These are phyloP conservation scores for Rhincodon typus DNA, from an alignment of 2,797 vertebrate species.

Conservation along the genomic window DNA sequence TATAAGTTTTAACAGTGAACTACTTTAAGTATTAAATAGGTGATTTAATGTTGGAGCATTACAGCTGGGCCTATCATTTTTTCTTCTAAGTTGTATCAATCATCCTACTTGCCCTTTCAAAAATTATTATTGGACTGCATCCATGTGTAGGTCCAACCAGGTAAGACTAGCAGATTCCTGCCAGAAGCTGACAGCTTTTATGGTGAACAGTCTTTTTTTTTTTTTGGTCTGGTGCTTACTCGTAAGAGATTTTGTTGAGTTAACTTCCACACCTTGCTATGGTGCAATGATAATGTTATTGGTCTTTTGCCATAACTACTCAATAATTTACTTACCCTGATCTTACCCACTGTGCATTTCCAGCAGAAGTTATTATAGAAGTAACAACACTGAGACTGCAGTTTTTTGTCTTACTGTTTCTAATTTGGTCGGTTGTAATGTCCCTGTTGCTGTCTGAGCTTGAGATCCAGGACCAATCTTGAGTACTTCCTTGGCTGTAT, in stretches of 20 bases:
- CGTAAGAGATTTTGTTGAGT: too few relatives aligned
- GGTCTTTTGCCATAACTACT: too few relatives aligned
- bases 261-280: too few relatives aligned
- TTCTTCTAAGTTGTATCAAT: neutral
- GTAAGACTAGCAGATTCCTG: neutral
- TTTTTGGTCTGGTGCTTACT: too few relatives aligned
- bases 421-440: neutral
- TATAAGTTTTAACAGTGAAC: neutral
- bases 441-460: neutral
- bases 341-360: neutral
- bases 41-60: neutral
- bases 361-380: neutral
- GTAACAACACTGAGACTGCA: too few relatives aligned
- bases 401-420: neutral
- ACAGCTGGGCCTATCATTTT: neutral
- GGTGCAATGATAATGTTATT: too few relatives aligned
- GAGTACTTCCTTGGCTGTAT: neutral
- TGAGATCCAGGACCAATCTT: neutral
- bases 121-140: neutral
- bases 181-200: neutral
- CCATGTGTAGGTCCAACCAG: neutral
- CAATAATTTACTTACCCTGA: neutral
- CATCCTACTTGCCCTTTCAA: neutral
- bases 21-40: neutral
- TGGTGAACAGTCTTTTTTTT: too few relatives aligned